Evolutionary conservation across 2,888 invertebrate genomes (phyloP).

Genomic region (Drosophila gaucha): DNA sequence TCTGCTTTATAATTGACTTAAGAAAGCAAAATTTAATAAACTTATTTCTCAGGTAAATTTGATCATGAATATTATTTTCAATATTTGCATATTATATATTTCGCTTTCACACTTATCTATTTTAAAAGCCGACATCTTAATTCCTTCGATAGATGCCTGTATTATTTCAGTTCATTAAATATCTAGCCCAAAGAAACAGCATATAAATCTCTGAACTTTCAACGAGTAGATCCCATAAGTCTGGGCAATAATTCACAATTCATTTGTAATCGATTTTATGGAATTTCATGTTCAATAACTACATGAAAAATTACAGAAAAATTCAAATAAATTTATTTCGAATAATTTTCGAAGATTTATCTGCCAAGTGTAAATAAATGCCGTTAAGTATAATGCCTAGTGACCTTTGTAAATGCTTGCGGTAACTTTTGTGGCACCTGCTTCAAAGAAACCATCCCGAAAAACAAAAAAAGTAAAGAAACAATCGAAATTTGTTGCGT

Average conservation of each 20-base stretch:
- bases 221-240: neutral
- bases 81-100: no score
- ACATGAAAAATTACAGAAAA: neutral
- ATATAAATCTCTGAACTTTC: neutral
- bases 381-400: neutral
- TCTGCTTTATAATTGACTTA: no score
- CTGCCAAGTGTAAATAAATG: constrained; percentile 1
- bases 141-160: no score
- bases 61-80: no score
- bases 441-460: constrained; percentile 25
- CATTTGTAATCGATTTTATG: neutral
- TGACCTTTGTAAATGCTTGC: constrained; percentile 18
- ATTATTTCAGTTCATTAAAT: neutral
- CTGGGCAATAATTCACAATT: constrained; percentile 5
- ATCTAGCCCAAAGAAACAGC: no score
- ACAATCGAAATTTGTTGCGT: constrained; percentile 5
- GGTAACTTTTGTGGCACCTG: constrained; percentile 30
- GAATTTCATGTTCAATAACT: neutral
- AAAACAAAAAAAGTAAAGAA: neutral
- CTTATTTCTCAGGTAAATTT: no score
- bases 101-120: no score
- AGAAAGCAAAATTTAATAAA: no score
- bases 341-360: neutral
- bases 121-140: no score
- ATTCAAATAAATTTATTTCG: neutral